phyloP scores from a whole-genome alignment of 2,113 vertebrate genomes.

The Pseudopipra pipra region DNA sequence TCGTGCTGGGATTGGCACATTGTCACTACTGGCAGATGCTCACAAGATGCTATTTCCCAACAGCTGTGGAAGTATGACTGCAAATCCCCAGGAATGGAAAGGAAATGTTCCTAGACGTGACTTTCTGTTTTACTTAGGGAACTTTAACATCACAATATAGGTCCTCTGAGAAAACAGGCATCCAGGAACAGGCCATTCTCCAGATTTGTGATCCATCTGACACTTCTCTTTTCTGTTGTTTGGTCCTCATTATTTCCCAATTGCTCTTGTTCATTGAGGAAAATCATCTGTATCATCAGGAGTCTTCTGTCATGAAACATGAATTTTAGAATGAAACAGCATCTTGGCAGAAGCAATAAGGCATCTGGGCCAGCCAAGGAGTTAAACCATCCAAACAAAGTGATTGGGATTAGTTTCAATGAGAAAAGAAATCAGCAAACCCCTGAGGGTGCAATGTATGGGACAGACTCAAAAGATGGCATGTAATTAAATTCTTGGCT shows the following conservation, averaged over 20 bases:
- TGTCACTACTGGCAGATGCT: background rate
- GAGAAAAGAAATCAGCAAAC: background rate
- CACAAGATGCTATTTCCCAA: background rate
- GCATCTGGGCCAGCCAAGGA: background rate
- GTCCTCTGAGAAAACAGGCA: background rate
- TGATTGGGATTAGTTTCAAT: background rate
- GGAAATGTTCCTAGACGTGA: too few relatives aligned
- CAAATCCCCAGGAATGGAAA: background rate
- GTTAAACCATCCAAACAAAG: background rate
- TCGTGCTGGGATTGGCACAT: rapidly evolving
- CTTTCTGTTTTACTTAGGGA: background rate
- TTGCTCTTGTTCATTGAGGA: background rate
- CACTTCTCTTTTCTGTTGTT: background rate
- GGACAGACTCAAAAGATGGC: background rate
- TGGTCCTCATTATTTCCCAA: background rate
- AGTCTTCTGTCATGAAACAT: background rate
- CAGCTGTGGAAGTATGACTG: background rate
- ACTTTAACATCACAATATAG: background rate
- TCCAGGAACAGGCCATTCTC: background rate
- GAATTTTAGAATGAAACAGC: background rate
- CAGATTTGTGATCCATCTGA: background rate
- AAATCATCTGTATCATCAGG: background rate
- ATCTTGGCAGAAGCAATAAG: background rate
- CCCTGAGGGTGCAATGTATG: background rate
- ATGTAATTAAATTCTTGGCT: conserved; percentile 41